Base-by-base conservation (phyloP, 2,113 vertebrate species). In the Stomatorhinus ivindoensis region DNA sequence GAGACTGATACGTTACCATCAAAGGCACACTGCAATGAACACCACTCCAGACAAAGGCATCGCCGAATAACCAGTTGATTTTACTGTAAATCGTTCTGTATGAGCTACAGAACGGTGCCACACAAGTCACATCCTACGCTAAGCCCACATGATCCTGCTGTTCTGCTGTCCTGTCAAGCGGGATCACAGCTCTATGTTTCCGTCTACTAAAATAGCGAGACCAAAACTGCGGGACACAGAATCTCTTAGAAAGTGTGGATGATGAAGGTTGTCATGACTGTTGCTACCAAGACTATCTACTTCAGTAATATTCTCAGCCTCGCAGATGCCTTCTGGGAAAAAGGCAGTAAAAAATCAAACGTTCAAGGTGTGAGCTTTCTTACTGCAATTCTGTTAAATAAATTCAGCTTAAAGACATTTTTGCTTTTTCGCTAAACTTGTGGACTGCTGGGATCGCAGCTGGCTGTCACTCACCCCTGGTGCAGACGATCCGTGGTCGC, bases 401-500 rank as follows among this genome's bases (percentile, higher is more conserved):
- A 39, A 76, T 39, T 39, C 15, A 39, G 69, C 69, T 27, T 31
- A 39, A 76, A 39, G 69, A 4, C 31, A 39, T 39, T 76, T 39
- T 15, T 39, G 61, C 69, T 39, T 31, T 76, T 39, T 73, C 13
- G 24, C 27, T 76, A 3, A 31, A 31, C 69, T 35, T 73, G 13
- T 39, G 69, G 69, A 6, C 27, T 2, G 21, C 42, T 24, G 6
- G 46, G 46, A 27, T 4, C 24, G 2, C 11, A 46, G 42, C 24
- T 1, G 44, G 42, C 46, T 1, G 58, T 87, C 15, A 95, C 98
- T 97, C 91, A 99, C 98, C 97, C 94, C 97, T 98, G 92, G 96
- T 96, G 93, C 98, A 99, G 93, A 98, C 94, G 90, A 99, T 96
- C 89, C 96, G 96, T 90, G 97, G 98, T 53, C 95, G 93, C 89